Percentiles rank a stretch among this genome's conserved stretches.
These are phyloP conservation scores for Drosophila bocki DNA, from an alignment of 1,140 invertebrate species.

Conservation along the genomic window DNA sequence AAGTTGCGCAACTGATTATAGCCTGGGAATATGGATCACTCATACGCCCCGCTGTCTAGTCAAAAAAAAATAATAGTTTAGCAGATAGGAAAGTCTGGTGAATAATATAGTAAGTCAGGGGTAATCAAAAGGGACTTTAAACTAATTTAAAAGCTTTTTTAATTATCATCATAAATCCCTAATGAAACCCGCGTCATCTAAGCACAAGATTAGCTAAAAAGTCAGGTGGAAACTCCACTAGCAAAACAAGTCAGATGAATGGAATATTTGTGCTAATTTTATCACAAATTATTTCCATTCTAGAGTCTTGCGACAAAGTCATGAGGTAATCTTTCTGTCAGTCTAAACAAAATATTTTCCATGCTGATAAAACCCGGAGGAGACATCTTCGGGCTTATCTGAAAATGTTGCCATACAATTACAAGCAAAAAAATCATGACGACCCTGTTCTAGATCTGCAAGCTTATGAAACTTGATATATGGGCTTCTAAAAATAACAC, in stretches of 20 bases:
- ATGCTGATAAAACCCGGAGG: constrained; percentile 17
- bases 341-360: constrained; percentile 25
- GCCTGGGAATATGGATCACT: constrained; percentile 6
- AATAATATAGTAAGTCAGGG: background rate
- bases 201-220: background rate
- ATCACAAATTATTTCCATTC: constrained; percentile 3
- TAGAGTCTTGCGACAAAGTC: background rate
- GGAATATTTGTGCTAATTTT: constrained; percentile 25
- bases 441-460: constrained; percentile 24
- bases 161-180: background rate
- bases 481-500: constrained; percentile 21
- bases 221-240: constrained; percentile 6
- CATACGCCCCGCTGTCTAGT: constrained; percentile 44
- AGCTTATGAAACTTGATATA: constrained; percentile 13
- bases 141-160: background rate
- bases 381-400: constrained; percentile 11
- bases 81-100: background rate
- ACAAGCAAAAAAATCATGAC: background rate
- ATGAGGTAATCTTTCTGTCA: constrained; percentile 11
- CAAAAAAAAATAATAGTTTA: background rate
- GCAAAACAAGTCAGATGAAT: constrained; percentile 7
- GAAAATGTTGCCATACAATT: constrained; percentile 16
- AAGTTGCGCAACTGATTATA: constrained; percentile 21
- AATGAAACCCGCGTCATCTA: background rate
- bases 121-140: no score